phyloP scores from a whole-genome alignment of 35 echinoderm and acorn worm species.

The Hemicentrotus pulcherrimus region DNA sequence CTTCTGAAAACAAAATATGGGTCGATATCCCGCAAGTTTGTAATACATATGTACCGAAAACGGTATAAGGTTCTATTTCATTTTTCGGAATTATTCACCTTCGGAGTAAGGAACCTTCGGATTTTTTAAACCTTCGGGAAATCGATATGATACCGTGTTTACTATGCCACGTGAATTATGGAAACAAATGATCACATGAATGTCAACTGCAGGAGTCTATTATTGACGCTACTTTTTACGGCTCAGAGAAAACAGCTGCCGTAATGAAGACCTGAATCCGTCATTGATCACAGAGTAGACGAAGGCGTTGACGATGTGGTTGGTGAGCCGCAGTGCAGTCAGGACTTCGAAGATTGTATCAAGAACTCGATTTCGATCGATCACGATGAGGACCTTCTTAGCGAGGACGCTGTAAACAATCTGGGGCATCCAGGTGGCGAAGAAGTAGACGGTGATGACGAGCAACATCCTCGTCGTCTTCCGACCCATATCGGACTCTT shows the following conservation, averaged over 20 bases:
- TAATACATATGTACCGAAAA: too few relatives aligned
- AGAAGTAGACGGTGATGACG: conserved; percentile 34
- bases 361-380: background rate
- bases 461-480: conserved; percentile 27
- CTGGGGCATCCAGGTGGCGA: conserved; percentile 17
- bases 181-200: too few relatives aligned
- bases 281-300: background rate
- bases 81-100: too few relatives aligned
- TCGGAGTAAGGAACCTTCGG: too few relatives aligned
- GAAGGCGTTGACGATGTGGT: conserved; percentile 25
- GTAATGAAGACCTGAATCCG: background rate
- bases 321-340: background rate
- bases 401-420: background rate
- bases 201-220: too few relatives aligned
- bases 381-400: background rate
- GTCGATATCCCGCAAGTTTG: too few relatives aligned
- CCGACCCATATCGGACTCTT: background rate
- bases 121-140: too few relatives aligned
- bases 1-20: too few relatives aligned
- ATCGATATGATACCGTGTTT: too few relatives aligned
- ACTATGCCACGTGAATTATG: too few relatives aligned
- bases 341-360: background rate
- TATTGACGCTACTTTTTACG: background rate
- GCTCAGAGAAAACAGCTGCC: background rate
- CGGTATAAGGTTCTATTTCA: too few relatives aligned